Base-by-base conservation (phyloP, 2,888 invertebrate species). In the Aspidiotus destructor region DNA sequence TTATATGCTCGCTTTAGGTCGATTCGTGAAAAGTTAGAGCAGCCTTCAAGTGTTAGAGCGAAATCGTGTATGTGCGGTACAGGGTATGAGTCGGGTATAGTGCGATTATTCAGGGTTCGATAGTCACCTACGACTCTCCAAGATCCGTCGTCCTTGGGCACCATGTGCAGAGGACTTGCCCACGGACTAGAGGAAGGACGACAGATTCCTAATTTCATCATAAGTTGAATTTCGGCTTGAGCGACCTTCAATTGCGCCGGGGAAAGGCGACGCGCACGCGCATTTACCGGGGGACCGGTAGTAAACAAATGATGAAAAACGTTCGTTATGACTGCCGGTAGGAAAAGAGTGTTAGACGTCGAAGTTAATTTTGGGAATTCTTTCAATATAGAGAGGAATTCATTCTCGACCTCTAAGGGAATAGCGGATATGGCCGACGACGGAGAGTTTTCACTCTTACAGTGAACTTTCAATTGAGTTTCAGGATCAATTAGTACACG, bases 111-210 rank as follows among this genome's bases (percentile, higher is more conserved):
- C 0, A 78, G 71, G 0, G 41, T 16, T 0, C 78, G 70, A 69
- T 78, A 79, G 71, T 74, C 77, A 7, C 78, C 78, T 68, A 78
- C 76, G 0, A 75, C 74, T 28, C 76, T 62, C 75, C 75, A 78
- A 15, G 61, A 63, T 13, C 72, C 73, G 11, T 70, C 60, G 60
- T 72, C 67, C 61, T 76, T 75, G 74, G 74, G 17, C n/a, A n/a
- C n/a, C n/a, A n/a, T n/a, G n/a, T n/a, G n/a, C n/a, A n/a, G n/a
- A n/a, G n/a, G n/a, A n/a, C 68, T 74, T 70, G 76, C 72, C 76
- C 76, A 78, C 11, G 74, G 72, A 54, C 75, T 75, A 8, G 70
- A 70, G 0, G 75, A 75, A 6, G 74, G 75, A 8, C 74, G 72
- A 9, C 72, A 69, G 7, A 74, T 73, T 10, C 76, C 75, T 28